These are phyloP conservation scores for Spatulosminthurus flaviceps DNA, from an alignment of 2,888 invertebrate genomes.

Conservation along the genomic window DNA sequence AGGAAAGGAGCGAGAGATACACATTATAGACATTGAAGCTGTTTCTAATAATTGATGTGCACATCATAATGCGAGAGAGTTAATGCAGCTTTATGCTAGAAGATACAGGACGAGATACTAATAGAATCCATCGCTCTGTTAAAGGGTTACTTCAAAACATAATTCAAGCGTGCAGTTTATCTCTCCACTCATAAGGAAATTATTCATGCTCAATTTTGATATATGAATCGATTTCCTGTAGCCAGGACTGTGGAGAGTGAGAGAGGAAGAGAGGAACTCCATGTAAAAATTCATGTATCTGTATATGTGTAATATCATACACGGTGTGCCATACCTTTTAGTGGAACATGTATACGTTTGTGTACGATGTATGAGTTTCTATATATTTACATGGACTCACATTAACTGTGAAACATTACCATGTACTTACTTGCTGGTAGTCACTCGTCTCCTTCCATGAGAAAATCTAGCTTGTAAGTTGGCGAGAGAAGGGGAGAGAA, in stretches of 20 bases:
- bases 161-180: conserved; percentile 53
- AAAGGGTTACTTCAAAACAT: conserved; percentile 30
- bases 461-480: too few relatives aligned
- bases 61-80: neutral
- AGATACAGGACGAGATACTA: neutral
- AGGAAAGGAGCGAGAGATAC: neutral
- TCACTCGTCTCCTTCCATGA: too few relatives aligned
- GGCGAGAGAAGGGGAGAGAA: neutral
- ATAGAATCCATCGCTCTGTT: neutral
- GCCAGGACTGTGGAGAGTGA: neutral
- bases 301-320: too few relatives aligned
- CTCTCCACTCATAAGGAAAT: conserved; percentile 53
- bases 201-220: conserved; percentile 57
- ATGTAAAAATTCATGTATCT: neutral
- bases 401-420: too few relatives aligned
- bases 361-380: too few relatives aligned
- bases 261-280: neutral
- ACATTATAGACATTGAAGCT: neutral
- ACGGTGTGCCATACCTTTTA: too few relatives aligned
- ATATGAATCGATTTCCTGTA: conserved; percentile 56
- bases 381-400: too few relatives aligned
- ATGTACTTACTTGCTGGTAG: too few relatives aligned
- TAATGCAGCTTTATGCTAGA: neutral
- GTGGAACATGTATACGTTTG: neutral
- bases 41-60: neutral